Evolutionary conservation across 1,140 invertebrate genomes (phyloP), one percentile per base, ranked within the genome.

Genomic region (Drosophila triauraria): DNA sequence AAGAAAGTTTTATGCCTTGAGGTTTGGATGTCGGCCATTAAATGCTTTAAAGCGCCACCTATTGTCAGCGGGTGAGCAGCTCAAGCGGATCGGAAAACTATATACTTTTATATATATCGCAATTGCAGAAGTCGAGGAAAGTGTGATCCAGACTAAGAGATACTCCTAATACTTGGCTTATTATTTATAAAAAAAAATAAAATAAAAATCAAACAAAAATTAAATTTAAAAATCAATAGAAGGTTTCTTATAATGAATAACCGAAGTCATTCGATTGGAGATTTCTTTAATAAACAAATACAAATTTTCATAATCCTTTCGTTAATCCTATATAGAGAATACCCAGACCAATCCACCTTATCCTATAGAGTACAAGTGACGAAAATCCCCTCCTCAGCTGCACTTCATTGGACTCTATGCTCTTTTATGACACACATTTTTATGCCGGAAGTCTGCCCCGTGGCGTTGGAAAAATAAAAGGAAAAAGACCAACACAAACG

Each of bases 341-440:
- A 32, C 12, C 20, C 17, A 4, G 4, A 6, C 17, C 17, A 48
- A 42, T 7, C 25, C 35, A 50, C 46, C 30, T 43, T 51, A 40
- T 32, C 50, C 50, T 1, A 27, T 32, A 43, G 9, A 23, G 25
- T 42, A 35, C 13, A 56, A 43, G 63, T 69, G 48, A 40, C 30
- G n/a, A 30, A 40, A 13, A 42, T 35, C 25, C 46, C 43, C 32
- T 38, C 12, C 54, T 44, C 13, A 27, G 40, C 42, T 46, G 13
- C 30, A 32, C n/a, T 5, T 42, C 43, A 35, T 65, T 56, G 23
- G 12, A 43, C 47, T 44, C 15, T 10, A 44, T 10, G 47, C 60
- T 42, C 63, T 84, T 88, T 88, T 88, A 88, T 81, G 81, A 69
- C 84, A 80, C 78, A 90, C 65, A 75, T 81, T 90, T 80, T 71